Conservation (phyloP, 2,888 invertebrate species). For the Aromia moschata region DNA sequence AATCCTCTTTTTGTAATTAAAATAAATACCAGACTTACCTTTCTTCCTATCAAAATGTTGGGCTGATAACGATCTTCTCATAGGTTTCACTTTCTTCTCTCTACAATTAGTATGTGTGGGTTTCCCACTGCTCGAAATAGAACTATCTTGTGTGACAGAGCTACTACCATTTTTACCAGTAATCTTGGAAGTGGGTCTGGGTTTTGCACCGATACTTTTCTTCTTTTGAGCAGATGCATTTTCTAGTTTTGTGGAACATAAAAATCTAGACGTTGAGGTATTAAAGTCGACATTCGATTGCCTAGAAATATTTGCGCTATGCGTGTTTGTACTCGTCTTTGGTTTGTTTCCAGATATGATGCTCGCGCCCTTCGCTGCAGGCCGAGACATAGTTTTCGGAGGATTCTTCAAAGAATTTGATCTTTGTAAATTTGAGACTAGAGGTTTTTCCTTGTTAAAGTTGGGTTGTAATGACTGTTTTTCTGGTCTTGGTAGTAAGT, state of each 20-base stretch:
- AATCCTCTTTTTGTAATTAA: too few relatives aligned
- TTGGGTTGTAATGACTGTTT: conserved; percentile 25
- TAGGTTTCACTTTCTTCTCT: conserved; percentile 10
- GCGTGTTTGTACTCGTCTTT: background rate
- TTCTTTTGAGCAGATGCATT: background rate
- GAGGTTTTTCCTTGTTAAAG: conserved; percentile 14
- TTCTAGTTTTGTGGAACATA: conserved; percentile 14
- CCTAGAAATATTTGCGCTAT: background rate
- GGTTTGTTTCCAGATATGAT: conserved; percentile 13
- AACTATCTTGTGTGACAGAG: conserved; percentile 4
- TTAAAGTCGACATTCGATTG: conserved; percentile 5
- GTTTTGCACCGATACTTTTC: background rate
- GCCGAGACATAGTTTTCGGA: background rate
- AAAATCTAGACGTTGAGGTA: conserved; percentile 4
- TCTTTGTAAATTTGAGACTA: conserved; percentile 5
- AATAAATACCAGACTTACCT: too few relatives aligned
- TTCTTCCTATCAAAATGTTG: conserved; percentile 37
- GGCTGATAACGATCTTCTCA: conserved; percentile 43
- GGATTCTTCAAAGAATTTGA: conserved; percentile 9
- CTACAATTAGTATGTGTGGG: background rate
- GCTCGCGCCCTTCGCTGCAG: background rate
- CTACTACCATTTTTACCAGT: background rate
- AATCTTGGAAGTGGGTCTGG: background rate
- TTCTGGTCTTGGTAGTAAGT: conserved; percentile 10
- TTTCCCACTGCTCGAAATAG: conserved; percentile 8